Conservation (phyloP, 2,797 vertebrate species). For the Bradypus variegatus region DNA sequence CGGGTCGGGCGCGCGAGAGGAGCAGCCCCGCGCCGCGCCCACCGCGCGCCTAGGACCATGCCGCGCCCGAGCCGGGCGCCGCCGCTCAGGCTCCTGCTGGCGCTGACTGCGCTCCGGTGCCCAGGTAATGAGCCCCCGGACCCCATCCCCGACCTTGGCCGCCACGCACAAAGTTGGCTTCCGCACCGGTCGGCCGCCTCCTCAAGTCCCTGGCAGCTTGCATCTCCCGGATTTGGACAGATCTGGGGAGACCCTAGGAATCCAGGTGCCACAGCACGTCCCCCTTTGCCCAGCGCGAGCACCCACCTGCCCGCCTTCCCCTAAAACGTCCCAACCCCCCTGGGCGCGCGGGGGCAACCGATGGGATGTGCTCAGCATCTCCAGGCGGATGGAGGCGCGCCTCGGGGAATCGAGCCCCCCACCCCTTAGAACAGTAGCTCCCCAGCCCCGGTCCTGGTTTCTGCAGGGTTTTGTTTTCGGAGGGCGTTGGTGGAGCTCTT, state of each 20-base stretch:
- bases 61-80: constrained; percentile 50
- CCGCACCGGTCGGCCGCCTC: not conserved
- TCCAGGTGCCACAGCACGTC: not conserved
- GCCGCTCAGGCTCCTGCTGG: constrained; percentile 64
- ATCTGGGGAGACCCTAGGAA: not conserved
- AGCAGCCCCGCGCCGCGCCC: constrained; percentile 29
- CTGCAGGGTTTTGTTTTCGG: not conserved
- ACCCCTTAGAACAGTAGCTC: not conserved
- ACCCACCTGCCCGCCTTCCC: not conserved
- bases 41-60: constrained; percentile 57
- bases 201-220: constrained; percentile 30
- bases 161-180: constrained; percentile 56
- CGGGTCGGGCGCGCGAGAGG: constrained; percentile 19
- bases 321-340: not conserved
- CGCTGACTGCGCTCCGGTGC: constrained; percentile 61
- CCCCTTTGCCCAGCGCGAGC: not conserved
- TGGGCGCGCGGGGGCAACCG: not conserved
- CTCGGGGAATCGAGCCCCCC: not conserved
- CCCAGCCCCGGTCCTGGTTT: not conserved
- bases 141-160: constrained; percentile 40
- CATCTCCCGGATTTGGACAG: not conserved
- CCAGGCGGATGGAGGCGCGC: constrained; percentile 25
- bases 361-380: not conserved
- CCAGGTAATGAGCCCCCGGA: constrained; percentile 59
- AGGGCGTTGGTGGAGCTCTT: not conserved